Base-by-base conservation (phyloP, 2,888 invertebrate genomes). In the Phlogophora meticulosa region DNA sequence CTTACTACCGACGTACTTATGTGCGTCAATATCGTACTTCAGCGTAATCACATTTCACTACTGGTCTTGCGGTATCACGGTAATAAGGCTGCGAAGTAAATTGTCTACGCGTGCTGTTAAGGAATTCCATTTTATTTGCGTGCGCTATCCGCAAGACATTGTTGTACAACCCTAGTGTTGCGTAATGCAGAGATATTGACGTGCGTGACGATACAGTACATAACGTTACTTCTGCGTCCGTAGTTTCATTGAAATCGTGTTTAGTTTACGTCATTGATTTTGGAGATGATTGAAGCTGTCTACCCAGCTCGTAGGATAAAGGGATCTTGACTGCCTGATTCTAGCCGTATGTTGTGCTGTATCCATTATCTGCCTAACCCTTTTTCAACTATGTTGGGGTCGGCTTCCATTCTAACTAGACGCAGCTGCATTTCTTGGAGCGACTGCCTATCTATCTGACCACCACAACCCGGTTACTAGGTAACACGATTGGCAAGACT, bases 31-130 rank as follows among this genome's bases (percentile, higher is more conserved):
- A 76, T 70, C 80, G 80, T 59, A 67, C 46, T 40, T 43, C 13
- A 53, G 46, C 52, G 55, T 61, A 75, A 79, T 81, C 76, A 63
- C 70, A 68, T 61, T 53, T 67, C 53, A 32, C 59, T 55, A 56
- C 59, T 68, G 7, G 9, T 45, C 52, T 38, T 36, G 46, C 13
- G 56, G 43, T 63, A 46, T 38, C 22, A 40, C 53, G 43, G 46
- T 64, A 60, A 59, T 68, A 42, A 17, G 32, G 17, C 22, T 42
- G 36, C 28, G 20, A 57, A 72, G 20, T 51, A 34, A 57, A 63
- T 61, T 57, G 46, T 43, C 43, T 38, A 40, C 52, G 38, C 53
- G 28, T 58, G 48, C 75, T 34, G 38, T 20, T 52, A 4, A 15
- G 15, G 10, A 17, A 52, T 3, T 17, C 17, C 62, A 45, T 34